Base-by-base conservation (phyloP, 2,113 vertebrate species). In the Corythornis vintsioides region DNA sequence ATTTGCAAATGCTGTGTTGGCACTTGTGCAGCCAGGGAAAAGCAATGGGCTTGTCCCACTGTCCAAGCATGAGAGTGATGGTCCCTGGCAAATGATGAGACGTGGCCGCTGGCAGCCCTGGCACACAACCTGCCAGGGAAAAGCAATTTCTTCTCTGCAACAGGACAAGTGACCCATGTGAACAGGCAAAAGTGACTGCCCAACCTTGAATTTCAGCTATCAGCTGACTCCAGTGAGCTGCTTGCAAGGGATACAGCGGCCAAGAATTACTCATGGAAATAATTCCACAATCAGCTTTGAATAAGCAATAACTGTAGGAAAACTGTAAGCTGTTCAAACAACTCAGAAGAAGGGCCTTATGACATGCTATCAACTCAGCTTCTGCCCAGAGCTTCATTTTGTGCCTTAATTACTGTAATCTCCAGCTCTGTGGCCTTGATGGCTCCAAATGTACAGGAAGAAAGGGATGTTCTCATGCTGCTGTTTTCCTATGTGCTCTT, bases 241-340 rank as follows among this genome's bases (percentile, higher is more conserved):
- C 60, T 87, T 70, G 38, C 66, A 77, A 74, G 38, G 28, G 65
- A 28, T 45, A 71, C 16, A 35, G 76, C 0, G 0, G 92, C 92
- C 94, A 95, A 95, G 83, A 90, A 83, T 95, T 95, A 94, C 73
- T 96, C 88, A 95, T 88, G 93, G 88, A 95, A 96, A 91, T 74
- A 94, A 94, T 90, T 90, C 85, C 69, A 88, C 80, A 88, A 72
- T 88, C 65, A 81, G 73, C 76, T 96, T 88, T 86, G 86, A 92
- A 90, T 92, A 94, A 92, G 89, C 64, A 90, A 21, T 92, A 92
- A 78, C 70, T 72, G 77, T 61, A 91, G 86, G 76, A 93, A 95
- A 90, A 94, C 35, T 90, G 80, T 91, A 92, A 92, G 65, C 93
- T 65, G 43, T 90, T 90, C 93, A 95, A 83, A 70, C 56, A 80